A percentile compares a stretch with the other conserved stretches of the same genome.
These are phyloP conservation scores for Macroramphosus scolopax DNA, from an alignment of 2,797 vertebrate species.

Conservation along the genomic window DNA sequence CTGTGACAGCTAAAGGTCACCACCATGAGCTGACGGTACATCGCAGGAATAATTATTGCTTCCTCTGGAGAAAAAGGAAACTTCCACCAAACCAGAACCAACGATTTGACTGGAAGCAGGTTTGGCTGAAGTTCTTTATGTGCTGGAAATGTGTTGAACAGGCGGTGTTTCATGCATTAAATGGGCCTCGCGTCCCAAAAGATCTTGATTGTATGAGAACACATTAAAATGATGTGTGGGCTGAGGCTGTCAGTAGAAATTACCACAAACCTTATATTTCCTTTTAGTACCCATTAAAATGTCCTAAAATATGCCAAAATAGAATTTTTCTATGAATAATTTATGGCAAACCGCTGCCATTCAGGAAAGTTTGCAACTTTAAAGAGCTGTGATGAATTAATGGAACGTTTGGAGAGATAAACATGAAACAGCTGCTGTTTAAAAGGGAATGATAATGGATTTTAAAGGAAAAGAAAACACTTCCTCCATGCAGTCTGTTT, in stretches of 20 bases:
- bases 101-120: too few relatives aligned
- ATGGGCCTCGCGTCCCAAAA: neutral
- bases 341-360: slow-evolving; percentile 20
- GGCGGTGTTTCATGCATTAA: neutral
- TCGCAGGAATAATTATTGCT: neutral
- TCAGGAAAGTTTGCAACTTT: slow-evolving; percentile 33
- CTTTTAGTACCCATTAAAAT: slow-evolving; percentile 1
- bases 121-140: too few relatives aligned
- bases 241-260: slow-evolving; percentile 25
- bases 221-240: slow-evolving; percentile 1
- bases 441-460: too few relatives aligned
- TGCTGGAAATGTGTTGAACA: too few relatives aligned
- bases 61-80: neutral
- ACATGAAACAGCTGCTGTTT: neutral
- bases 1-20: slow-evolving; percentile 7
- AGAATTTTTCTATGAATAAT: slow-evolving; percentile 36
- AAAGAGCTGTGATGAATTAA: slow-evolving; percentile 21
- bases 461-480: slow-evolving; percentile 6
- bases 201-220: slow-evolving; percentile 7
- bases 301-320: slow-evolving; percentile 13
- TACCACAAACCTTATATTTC: neutral
- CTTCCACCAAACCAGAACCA: too few relatives aligned
- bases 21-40: neutral
- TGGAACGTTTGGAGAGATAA: slow-evolving; percentile 6
- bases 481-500: neutral